Percentiles rank a stretch among this genome's conserved stretches.
phyloP scores from a whole-genome alignment of 2,797 vertebrate genomes.

The Sparidentex hasta region DNA sequence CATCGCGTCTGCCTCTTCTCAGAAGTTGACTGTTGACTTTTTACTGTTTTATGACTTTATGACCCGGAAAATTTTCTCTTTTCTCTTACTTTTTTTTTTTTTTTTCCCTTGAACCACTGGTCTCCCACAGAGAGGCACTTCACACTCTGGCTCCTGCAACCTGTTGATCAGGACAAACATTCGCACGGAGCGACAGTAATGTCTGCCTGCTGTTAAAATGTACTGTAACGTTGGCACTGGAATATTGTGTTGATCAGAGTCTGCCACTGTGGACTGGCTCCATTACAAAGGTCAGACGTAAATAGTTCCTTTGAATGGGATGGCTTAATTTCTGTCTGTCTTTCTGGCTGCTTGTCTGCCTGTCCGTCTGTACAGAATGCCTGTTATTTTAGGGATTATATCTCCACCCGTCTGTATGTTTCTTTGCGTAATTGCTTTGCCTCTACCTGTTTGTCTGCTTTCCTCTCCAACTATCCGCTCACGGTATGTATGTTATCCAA shows the following conservation, averaged over 20 bases:
- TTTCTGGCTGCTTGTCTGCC: slow-evolving; percentile 33
- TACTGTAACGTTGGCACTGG: slow-evolving; percentile 54
- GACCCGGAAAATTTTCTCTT: slow-evolving; percentile 37
- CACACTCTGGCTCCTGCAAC: slow-evolving; percentile 58
- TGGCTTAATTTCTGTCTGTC: slow-evolving; percentile 59
- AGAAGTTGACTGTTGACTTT: slow-evolving; percentile 35
- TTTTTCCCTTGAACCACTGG: slow-evolving; percentile 17
- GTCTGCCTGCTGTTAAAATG: slow-evolving; percentile 58
- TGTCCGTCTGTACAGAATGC: slow-evolving; percentile 31
- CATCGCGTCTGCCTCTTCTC: slow-evolving; percentile 35
- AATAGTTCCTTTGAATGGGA: slow-evolving; percentile 82
- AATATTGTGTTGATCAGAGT: slow-evolving; percentile 62
- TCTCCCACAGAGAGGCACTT: slow-evolving; percentile 56
- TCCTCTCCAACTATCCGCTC: slow-evolving; percentile 30
- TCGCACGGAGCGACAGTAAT: slow-evolving; percentile 42
- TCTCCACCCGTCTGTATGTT: slow-evolving; percentile 48
- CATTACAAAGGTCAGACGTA: slow-evolving; percentile 85
- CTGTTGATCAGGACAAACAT: slow-evolving; percentile 74
- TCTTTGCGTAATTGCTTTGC: slow-evolving; percentile 35
- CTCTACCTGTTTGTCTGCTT: slow-evolving; percentile 65
- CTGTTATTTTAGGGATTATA: slow-evolving; percentile 54
- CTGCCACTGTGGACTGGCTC: slow-evolving; percentile 70
- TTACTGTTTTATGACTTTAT: slow-evolving; percentile 67
- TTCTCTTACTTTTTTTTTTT: slow-evolving; percentile 40
- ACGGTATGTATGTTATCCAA: slow-evolving; percentile 29